Conservation (phyloP, 2,888 invertebrate genomes). For the Conus canariensis region DNA sequence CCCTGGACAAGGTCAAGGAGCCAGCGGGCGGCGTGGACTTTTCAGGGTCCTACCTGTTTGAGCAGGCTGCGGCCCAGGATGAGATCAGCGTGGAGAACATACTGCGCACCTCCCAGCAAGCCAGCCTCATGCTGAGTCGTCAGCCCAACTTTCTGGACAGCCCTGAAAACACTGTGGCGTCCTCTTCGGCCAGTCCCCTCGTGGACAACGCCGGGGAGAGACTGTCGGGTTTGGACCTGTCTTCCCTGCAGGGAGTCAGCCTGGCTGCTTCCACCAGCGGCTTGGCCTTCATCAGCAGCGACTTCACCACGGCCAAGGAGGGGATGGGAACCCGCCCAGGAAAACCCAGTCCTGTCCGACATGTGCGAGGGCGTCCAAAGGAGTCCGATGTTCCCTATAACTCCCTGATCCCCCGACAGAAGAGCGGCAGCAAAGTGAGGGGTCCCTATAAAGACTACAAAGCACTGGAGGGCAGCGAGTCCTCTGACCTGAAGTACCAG, state of each 20-base stretch:
- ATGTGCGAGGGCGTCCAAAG: constrained; percentile 49
- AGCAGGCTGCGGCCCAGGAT: constrained; percentile 26
- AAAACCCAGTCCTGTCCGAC: constrained; percentile 55
- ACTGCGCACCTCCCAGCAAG: constrained; percentile 49
- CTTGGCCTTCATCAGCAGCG: neutral
- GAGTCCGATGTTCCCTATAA: neutral
- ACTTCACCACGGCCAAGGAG: constrained; percentile 9
- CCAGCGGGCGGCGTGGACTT: neutral
- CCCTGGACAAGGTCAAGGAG: constrained; percentile 46
- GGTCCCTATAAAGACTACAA: neutral
- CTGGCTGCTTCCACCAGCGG: constrained; percentile 4
- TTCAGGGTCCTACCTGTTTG: constrained; percentile 21
- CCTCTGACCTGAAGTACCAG: constrained; percentile 71
- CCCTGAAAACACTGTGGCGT: constrained; percentile 15
- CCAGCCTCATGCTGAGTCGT: constrained; percentile 48
- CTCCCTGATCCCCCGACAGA: neutral
- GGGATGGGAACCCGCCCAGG: constrained; percentile 41
- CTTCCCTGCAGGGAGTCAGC: neutral
- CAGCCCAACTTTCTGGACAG: constrained; percentile 51
- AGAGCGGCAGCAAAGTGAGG: neutral
- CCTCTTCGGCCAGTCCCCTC: neutral
- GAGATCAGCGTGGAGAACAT: constrained; percentile 50
- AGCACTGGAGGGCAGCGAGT: constrained; percentile 1
- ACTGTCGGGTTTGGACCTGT: neutral
- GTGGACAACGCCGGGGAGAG: constrained; percentile 11